phyloP scores from a whole-genome alignment of 2,113 vertebrate species.

The Antigone vipio region DNA sequence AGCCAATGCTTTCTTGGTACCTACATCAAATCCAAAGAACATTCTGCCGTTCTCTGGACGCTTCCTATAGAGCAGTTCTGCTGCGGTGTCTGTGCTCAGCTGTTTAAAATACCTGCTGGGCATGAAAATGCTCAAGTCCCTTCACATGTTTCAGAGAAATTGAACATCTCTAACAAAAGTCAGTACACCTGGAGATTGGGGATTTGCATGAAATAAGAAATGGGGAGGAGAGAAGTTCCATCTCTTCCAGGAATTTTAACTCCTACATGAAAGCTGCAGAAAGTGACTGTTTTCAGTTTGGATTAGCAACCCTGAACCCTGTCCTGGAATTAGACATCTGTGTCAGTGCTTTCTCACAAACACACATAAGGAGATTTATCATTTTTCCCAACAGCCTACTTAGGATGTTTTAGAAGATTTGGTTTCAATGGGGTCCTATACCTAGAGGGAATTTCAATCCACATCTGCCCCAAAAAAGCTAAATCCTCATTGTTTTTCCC shows the following conservation, averaged over 20 bases:
- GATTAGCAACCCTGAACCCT: neutral
- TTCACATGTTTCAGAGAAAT: neutral
- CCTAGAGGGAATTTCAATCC: neutral
- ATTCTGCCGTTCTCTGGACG: neutral
- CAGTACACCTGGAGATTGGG: neutral
- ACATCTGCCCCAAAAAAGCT: neutral
- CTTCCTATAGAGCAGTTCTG: neutral
- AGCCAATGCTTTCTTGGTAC: neutral
- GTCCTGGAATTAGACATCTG: neutral
- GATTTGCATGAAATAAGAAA: neutral
- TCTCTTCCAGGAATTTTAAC: neutral
- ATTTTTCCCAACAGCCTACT: neutral
- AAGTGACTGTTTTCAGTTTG: neutral
- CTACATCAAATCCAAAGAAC: neutral
- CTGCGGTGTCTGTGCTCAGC: neutral
- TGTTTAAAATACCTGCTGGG: neutral
- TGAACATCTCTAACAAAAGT: neutral
- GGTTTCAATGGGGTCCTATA: neutral
- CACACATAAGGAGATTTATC: neutral
- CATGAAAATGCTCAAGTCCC: neutral
- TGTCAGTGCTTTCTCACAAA: neutral
- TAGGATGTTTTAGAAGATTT: neutral
- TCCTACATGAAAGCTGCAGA: neutral
- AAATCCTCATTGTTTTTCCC: neutral
- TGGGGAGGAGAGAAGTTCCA: neutral